phyloP scores from a whole-genome alignment of 2,888 invertebrate genomes.

The Eupithecia exiguata region DNA sequence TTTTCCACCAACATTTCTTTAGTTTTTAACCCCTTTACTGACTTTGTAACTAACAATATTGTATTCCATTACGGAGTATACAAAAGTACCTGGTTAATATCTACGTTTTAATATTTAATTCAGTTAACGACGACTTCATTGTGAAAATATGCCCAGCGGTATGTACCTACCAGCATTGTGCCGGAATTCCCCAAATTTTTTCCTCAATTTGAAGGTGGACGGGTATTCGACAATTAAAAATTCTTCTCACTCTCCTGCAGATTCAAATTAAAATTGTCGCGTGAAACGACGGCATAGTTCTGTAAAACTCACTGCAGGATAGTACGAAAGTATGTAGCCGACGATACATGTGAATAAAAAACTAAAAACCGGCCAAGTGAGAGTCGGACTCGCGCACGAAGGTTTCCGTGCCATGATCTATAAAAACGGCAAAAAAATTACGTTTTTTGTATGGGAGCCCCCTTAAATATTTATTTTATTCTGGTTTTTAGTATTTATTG shows the following conservation, averaged over 20 bases:
- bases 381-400: too few species aligned
- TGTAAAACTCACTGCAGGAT: not conserved
- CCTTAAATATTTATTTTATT: too few species aligned
- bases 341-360: not conserved
- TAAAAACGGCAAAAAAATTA: too few species aligned
- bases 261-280: slow-evolving; percentile 47
- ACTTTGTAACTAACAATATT: too few species aligned
- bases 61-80: not conserved
- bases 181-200: slow-evolving; percentile 35
- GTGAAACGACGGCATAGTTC: slow-evolving; percentile 39
- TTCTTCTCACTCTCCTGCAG: slow-evolving; percentile 40
- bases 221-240: slow-evolving; percentile 42
- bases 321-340: not conserved
- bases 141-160: slow-evolving; percentile 25
- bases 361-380: too few species aligned
- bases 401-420: too few species aligned
- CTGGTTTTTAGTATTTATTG: too few species aligned
- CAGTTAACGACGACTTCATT: slow-evolving; percentile 23
- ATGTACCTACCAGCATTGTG: slow-evolving; percentile 4
- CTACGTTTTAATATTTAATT: not conserved
- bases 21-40: too few species aligned
- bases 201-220: slow-evolving; percentile 37
- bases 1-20: too few species aligned
- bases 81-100: not conserved
- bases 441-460: too few species aligned